These are phyloP conservation scores for Actias luna DNA, from an alignment of 2,888 invertebrate species.

Conservation along the genomic window DNA sequence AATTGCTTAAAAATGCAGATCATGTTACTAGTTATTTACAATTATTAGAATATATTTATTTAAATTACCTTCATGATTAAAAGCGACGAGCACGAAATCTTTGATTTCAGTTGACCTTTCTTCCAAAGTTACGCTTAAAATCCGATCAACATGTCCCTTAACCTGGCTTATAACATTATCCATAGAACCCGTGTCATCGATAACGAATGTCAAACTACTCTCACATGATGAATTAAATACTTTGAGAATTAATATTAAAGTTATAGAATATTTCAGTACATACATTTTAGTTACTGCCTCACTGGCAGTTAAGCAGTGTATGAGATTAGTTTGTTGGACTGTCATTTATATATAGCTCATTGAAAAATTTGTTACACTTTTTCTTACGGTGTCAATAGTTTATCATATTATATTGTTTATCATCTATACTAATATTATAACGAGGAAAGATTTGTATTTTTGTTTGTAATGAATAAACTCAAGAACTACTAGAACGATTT, in stretches of 20 bases:
- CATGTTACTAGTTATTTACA: too few species aligned
- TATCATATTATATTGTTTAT: neutral
- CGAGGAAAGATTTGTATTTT: too few species aligned
- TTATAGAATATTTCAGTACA: neutral
- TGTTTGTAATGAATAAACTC: too few species aligned
- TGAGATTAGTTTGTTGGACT: neutral
- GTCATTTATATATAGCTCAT: neutral
- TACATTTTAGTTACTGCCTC: neutral
- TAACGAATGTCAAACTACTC: slow-evolving; percentile 44
- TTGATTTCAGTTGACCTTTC: slow-evolving; percentile 34
- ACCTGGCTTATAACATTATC: slow-evolving; percentile 33
- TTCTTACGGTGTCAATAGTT: neutral
- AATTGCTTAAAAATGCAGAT: too few species aligned
- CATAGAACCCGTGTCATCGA: slow-evolving; percentile 50
- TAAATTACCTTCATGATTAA: slow-evolving; percentile 41
- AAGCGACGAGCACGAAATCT: slow-evolving; percentile 43
- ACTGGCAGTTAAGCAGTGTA: too few species aligned
- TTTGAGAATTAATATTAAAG: neutral
- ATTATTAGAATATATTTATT: neutral
- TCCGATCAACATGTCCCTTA: slow-evolving; percentile 27
- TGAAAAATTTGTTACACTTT: neutral
- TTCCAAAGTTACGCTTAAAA: slow-evolving; percentile 36
- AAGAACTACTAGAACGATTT: too few species aligned
- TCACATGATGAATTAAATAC: slow-evolving; percentile 1
- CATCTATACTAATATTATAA: too few species aligned